Base-by-base conservation (phyloP, 2,888 invertebrate species). In the Omphaloscelis lunosa region DNA sequence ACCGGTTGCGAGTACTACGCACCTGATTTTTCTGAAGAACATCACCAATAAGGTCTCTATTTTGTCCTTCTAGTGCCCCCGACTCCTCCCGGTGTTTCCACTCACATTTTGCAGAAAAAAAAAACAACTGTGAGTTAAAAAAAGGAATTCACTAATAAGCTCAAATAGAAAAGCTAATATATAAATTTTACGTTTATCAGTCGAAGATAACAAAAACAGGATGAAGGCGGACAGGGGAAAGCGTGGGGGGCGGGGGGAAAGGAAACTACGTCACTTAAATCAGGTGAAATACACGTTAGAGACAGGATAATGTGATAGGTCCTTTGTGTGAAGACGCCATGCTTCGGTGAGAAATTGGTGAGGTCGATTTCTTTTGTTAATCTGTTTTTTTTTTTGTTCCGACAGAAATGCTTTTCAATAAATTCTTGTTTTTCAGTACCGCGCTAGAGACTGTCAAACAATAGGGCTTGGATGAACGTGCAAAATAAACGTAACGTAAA, bases 231-330 rank as follows among this genome's bases (percentile, higher is more conserved):
- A 71, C 75, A 70, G 48, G 20, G 20, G 41, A 23, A n/a, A 27
- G 15, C n/a, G n/a, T 8, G 48, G 11, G 20, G 27, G n/a, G 53
- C 39, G n/a, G 61, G 59, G 58, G 51, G 27, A 48, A 27, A 69
- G 85, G 81, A 81, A 80, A 61, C 68, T 69, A 81, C 58, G 78
- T 86, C 84, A 86, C 75, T 83, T 77, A 86, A 77, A 79, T 85
- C 84, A 79, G 82, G 82, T 88, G 80, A 77, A 79, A 83, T 69
- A 69, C 67, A 77, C 82, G 80, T 86, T 86, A 80, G 2, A 69
- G 41, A 51, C 61, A 58, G 45, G 65, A 72, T 80, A 87, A 83
- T 78, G 66, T 79, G 67, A 75, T 62, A 51, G 58, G 51, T 63
- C 51, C 41, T 71, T 73, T 82, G 58, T 80, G 23, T 27, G 61